A percentile compares a stretch with the other conserved stretches of the same genome.
Conservation (phyloP, 2,888 invertebrate genomes). For the Cataglyphis albicans region DNA sequence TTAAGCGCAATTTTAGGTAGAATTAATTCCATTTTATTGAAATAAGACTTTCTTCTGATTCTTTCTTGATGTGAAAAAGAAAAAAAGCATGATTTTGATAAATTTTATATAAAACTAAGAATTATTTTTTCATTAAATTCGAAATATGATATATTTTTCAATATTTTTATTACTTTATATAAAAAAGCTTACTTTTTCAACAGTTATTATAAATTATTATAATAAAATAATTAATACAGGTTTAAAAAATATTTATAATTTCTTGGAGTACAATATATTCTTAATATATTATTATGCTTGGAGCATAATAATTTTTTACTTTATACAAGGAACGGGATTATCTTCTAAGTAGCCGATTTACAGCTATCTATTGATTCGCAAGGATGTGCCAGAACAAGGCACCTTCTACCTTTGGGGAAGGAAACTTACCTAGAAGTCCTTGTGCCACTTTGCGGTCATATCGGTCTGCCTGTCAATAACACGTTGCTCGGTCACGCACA, state of each 20-base stretch:
- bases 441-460: slow-evolving; percentile 51
- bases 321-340: background rate
- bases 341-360: background rate
- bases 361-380: slow-evolving; percentile 60
- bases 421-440: slow-evolving; percentile 50
- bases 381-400: slow-evolving; percentile 71
- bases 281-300: no score
- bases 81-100: no score
- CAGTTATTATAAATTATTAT: background rate
- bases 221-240: background rate
- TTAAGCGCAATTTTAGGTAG: background rate
- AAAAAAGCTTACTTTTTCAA: background rate
- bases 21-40: background rate
- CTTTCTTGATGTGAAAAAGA: background rate
- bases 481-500: slow-evolving; percentile 19
- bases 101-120: background rate
- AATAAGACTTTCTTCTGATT: background rate
- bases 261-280: background rate
- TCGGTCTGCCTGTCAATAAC: slow-evolving; percentile 20
- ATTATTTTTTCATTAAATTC: background rate
- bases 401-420: slow-evolving; percentile 50
- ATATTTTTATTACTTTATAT: background rate
- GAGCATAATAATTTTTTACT: background rate
- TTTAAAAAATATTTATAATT: background rate
- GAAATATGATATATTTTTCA: background rate